These are phyloP conservation scores for Yponomeuta cagnagella DNA, from an alignment of 2,888 invertebrate species.

Conservation along the genomic window DNA sequence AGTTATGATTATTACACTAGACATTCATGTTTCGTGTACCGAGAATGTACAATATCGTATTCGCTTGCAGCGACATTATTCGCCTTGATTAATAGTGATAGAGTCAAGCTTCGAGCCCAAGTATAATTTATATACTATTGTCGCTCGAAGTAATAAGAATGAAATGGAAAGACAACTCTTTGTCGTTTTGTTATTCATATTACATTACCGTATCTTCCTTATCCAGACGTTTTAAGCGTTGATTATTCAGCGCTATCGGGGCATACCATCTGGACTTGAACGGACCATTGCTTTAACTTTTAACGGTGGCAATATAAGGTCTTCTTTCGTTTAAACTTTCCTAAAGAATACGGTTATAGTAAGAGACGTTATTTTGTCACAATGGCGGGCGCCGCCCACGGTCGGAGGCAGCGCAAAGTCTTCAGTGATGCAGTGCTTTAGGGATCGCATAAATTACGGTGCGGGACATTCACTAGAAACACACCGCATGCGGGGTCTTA, in stretches of 20 bases:
- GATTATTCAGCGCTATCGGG: conserved; percentile 72
- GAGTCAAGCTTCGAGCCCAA: conserved; percentile 34
- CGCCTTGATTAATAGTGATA: conserved; percentile 37
- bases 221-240: conserved; percentile 75
- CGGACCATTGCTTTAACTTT: conserved; percentile 36
- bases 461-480: conserved; percentile 48
- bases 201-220: conserved; percentile 74
- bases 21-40: background rate
- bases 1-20: conserved; percentile 1
- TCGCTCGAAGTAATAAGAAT: conserved; percentile 64
- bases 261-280: conserved; percentile 58
- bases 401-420: conserved; percentile 52
- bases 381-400: conserved; percentile 71
- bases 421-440: conserved; percentile 72
- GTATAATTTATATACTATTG: conserved; percentile 59
- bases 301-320: conserved; percentile 41
- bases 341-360: conserved; percentile 54
- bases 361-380: conserved; percentile 74
- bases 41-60: conserved; percentile 12
- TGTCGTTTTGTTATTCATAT: conserved; percentile 75
- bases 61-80: conserved; percentile 17
- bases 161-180: conserved; percentile 68
- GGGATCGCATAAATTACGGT: conserved; percentile 71
- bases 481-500: conserved; percentile 46
- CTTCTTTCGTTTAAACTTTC: conserved; percentile 38